Percentiles rank a stretch among this genome's conserved stretches.
Conservation (phyloP, 2,888 invertebrate genomes). For the Tubiluchus corallicola region DNA sequence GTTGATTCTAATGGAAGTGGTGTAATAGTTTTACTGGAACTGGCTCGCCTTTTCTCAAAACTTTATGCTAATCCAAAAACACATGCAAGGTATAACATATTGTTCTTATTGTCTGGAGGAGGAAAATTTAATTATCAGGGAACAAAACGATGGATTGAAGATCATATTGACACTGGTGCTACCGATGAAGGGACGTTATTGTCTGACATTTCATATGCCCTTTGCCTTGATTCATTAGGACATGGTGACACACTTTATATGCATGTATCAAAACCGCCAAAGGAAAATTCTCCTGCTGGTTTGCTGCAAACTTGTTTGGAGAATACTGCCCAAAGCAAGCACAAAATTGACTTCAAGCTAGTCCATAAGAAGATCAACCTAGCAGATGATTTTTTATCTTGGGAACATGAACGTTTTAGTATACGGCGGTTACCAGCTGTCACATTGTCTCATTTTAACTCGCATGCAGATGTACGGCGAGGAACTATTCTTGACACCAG, state of each 20-base stretch:
- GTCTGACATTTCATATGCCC: slow-evolving; percentile 66
- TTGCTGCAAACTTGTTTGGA: not conserved
- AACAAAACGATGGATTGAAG: slow-evolving; percentile 85
- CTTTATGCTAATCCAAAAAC: slow-evolving; percentile 55
- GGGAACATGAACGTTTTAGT: slow-evolving; percentile 94
- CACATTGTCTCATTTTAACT: slow-evolving; percentile 56
- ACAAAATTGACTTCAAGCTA: slow-evolving; percentile 23
- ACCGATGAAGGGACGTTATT: slow-evolving; percentile 31
- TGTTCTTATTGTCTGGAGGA: slow-evolving; percentile 74
- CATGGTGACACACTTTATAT: slow-evolving; percentile 47
- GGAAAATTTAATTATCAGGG: slow-evolving; percentile 89
- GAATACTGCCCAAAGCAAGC: slow-evolving; percentile 17
- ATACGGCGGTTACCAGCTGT: slow-evolving; percentile 76
- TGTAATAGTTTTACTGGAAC: slow-evolving; percentile 62
- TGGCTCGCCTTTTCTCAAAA: slow-evolving; percentile 68
- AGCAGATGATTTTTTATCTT: slow-evolving; percentile 70
- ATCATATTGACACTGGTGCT: slow-evolving; percentile 56
- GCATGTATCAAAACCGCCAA: slow-evolving; percentile 91
- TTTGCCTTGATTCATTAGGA: slow-evolving; percentile 65
- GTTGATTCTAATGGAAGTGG: slow-evolving; percentile 86
- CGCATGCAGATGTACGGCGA: slow-evolving; percentile 25
- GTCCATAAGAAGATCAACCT: slow-evolving; percentile 87
- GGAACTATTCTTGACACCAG: slow-evolving; percentile 29
- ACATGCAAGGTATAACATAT: slow-evolving; percentile 37
- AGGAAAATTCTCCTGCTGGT: slow-evolving; percentile 56